Conservation (phyloP, 2,888 invertebrate species). For the Craniophora ligustri region DNA sequence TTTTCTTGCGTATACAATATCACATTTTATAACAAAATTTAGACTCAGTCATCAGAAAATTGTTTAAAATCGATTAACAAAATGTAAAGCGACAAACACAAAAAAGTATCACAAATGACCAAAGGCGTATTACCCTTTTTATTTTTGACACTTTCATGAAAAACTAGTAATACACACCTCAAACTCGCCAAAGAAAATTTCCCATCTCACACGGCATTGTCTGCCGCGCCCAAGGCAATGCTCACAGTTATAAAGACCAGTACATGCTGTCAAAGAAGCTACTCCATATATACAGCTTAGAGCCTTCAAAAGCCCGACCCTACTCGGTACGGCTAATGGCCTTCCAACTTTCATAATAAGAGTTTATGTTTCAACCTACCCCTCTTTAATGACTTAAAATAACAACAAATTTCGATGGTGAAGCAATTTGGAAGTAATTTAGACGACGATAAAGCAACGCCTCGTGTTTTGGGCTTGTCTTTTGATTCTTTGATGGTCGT, state of each 20-base stretch:
- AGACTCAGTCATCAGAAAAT: too few relatives aligned
- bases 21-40: too few relatives aligned
- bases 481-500: slow-evolving; percentile 40
- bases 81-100: too few relatives aligned
- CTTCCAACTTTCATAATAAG: slow-evolving; percentile 63
- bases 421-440: slow-evolving; percentile 58
- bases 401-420: slow-evolving; percentile 57
- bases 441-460: slow-evolving; percentile 41
- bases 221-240: slow-evolving; percentile 25
- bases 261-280: slow-evolving; percentile 48
- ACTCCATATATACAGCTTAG: slow-evolving; percentile 58
- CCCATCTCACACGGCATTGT: slow-evolving; percentile 35
- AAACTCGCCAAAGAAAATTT: slow-evolving; percentile 30
- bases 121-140: too few relatives aligned
- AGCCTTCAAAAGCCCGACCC: slow-evolving; percentile 48
- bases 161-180: slow-evolving; percentile 13
- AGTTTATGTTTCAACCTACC: slow-evolving; percentile 59
- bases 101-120: too few relatives aligned
- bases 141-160: too few relatives aligned
- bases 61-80: too few relatives aligned
- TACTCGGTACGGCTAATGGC: slow-evolving; percentile 54
- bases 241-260: slow-evolving; percentile 45
- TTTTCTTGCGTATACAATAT: too few relatives aligned
- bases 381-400: slow-evolving; percentile 59
- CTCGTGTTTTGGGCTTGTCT: slow-evolving; percentile 40